Percentiles rank a stretch among this genome's conserved stretches.
phyloP scores from a whole-genome alignment of 2,797 vertebrate genomes.

The Agapornis canus region DNA sequence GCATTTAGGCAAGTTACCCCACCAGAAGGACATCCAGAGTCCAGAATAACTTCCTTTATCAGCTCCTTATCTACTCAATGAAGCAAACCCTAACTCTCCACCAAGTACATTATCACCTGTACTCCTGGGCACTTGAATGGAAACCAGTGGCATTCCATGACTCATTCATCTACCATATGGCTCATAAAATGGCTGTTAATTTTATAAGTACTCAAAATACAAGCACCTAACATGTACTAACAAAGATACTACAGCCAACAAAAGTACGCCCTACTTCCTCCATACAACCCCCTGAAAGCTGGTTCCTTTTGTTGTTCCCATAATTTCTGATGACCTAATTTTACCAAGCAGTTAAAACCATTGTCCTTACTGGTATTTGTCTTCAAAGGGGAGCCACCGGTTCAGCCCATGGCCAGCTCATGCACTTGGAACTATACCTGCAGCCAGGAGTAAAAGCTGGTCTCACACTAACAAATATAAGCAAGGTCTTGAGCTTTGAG shows the following conservation, averaged over 20 bases:
- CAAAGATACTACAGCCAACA: background rate
- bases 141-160: background rate
- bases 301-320: background rate
- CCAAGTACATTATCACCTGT: background rate
- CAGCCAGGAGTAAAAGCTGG: background rate
- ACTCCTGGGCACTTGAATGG: background rate
- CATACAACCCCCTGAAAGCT: background rate
- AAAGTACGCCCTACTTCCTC: background rate
- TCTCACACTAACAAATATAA: background rate
- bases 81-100: background rate
- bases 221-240: background rate
- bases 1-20: background rate
- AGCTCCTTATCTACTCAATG: background rate
- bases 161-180: background rate
- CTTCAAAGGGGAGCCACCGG: background rate
- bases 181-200: background rate
- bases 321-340: background rate
- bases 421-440: background rate
- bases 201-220: background rate
- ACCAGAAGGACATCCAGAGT: background rate
- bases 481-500: background rate
- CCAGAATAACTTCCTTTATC: background rate
- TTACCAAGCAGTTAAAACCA: background rate
- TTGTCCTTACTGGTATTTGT: background rate
- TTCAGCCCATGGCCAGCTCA: background rate